Conservation (phyloP, 2,888 invertebrate species). For the Cotesia congregata region DNA sequence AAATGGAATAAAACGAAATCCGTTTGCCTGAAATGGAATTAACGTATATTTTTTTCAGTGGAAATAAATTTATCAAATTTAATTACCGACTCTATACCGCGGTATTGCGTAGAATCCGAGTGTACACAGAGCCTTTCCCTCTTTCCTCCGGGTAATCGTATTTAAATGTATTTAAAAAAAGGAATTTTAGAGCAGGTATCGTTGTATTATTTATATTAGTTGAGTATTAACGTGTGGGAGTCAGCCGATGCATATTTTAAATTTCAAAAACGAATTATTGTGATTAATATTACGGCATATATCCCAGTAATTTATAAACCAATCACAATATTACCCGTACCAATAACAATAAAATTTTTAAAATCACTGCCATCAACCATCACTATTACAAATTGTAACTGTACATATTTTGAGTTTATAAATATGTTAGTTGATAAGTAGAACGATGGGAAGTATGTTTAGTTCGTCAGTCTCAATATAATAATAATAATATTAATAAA, state of each 20-base stretch:
- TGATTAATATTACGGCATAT: not conserved
- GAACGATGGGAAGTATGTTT: not conserved
- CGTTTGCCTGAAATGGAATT: not conserved
- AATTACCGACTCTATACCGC: not conserved
- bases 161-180: not conserved
- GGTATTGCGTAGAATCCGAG: no score
- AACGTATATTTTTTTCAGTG: not conserved
- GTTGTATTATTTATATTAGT: not conserved
- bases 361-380: not conserved
- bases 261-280: not conserved
- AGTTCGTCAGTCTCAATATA: not conserved
- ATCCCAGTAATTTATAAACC: not conserved
- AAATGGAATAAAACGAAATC: not conserved
- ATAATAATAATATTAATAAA: no score
- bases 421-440: not conserved
- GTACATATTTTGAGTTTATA: not conserved
- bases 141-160: not conserved
- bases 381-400: not conserved
- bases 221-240: not conserved
- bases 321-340: not conserved
- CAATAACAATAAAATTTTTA: not conserved
- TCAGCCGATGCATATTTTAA: not conserved
- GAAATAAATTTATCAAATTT: not conserved
- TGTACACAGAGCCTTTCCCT: no score
- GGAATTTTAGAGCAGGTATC: not conserved